Base-by-base conservation (phyloP, 2,113 vertebrate genomes). In the Martes martes region DNA sequence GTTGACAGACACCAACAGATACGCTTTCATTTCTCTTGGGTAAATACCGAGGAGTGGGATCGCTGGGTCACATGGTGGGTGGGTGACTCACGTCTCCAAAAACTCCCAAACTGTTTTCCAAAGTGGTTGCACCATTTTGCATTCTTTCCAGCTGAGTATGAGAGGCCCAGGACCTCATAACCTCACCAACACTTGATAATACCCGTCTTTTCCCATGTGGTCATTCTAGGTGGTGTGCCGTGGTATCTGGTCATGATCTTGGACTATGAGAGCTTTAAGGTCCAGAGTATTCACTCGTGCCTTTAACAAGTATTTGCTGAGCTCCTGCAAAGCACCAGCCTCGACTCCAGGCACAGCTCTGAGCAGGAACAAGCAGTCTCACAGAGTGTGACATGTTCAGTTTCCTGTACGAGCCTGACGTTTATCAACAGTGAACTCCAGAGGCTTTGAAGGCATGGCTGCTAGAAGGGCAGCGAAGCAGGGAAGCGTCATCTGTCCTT, bases 391-490 rank as follows among this genome's bases (percentile, higher is more conserved):
- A 31, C 3, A 2, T 47, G 7, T 26, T 50, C 18, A 3, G 19
- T 7, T 73, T 26, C 14, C 3, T 21, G 63, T 23, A 0, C 0
- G 5, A 73, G 55, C 50, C 3, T 2, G 65, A 52, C 14, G 13
- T 18, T 47, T 26, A 47, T 11, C 61, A 50, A 3, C 33, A 1
- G 26, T 2, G 61, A 26, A 13, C 7, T 18, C 14, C 18, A 31
- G 39, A 19, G 21, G 74, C 63, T 39, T 24, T 31, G 36, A 24
- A 76, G 39, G 23, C 59, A 9, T 2, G 2, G 47, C 57, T 1
- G 24, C 85, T 14, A 23, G 85, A 45, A 33, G 42, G 18, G 6
- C 6, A 0, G 31, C 21, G 16, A 50, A 15, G 18, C 69, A 19
- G 69, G 42, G n/a, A 42, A 65, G 21, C 0, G 0, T 13, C 15